These are phyloP conservation scores for Potamilus streckersoni DNA, from an alignment of 1,140 invertebrate species.

Conservation along the genomic window DNA sequence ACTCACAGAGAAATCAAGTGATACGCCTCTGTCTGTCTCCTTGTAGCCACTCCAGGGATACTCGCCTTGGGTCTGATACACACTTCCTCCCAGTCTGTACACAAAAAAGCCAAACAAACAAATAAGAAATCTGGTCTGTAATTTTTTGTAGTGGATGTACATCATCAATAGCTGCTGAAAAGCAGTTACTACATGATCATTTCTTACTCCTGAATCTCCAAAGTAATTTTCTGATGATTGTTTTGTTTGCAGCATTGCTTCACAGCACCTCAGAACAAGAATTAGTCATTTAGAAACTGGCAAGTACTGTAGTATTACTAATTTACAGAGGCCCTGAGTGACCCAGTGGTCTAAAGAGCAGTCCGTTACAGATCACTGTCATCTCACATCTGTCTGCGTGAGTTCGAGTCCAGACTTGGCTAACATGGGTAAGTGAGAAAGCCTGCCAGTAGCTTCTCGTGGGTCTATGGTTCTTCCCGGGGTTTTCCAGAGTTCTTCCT, in stretches of 20 bases:
- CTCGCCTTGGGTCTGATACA: constrained; percentile 81
- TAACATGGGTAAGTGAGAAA: too few species aligned
- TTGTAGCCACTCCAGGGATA: constrained; percentile 85
- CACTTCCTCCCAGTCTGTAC: constrained; percentile 74
- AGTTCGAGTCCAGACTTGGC: too few species aligned
- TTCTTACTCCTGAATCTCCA: too few species aligned
- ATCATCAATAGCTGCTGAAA: not conserved
- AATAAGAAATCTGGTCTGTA: not conserved
- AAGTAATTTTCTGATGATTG: not conserved
- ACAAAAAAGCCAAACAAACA: not conserved
- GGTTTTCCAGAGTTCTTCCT: too few species aligned
- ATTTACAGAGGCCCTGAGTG: too few species aligned
- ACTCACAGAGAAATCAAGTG: constrained; percentile 61
- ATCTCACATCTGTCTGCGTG: too few species aligned
- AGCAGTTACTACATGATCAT: too few species aligned
- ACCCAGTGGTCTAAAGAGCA: too few species aligned
- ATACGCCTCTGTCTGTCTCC: constrained; percentile 67
- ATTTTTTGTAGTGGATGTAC: not conserved
- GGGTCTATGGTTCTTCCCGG: too few species aligned
- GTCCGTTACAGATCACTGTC: too few species aligned
- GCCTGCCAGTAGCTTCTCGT: too few species aligned
- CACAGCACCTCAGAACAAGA: not conserved
- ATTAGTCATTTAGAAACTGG: not conserved
- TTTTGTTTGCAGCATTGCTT: not conserved
- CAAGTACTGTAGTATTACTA: too few species aligned